Evolutionary conservation across 2,888 invertebrate genomes (phyloP), one percentile per base, ranked within the genome.

Genomic region (Baronia brevicornis): DNA sequence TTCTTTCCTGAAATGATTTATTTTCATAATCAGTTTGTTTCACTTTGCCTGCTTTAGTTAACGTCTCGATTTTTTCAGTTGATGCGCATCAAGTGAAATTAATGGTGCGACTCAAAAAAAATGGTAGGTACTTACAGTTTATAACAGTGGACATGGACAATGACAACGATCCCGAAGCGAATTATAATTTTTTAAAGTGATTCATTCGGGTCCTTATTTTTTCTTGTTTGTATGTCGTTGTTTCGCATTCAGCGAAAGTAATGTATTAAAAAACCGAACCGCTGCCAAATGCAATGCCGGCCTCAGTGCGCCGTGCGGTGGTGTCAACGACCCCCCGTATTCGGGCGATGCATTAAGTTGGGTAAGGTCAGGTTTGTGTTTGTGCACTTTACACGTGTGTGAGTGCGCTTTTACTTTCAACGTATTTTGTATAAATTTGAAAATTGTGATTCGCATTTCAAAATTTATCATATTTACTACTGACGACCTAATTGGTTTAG

Each of bases 281-380:
- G 66, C 69, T 71, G 67, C 64, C 73, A 68, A 75, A 72, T 71
- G 73, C 71, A 62, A 54, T 49, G 47, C 65, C 69, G 69, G 71
- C 73, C 75, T 71, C 73, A 66, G 51, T 43, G 61, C 54, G 52
- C 36, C 23, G 54, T 50, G 50, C 48, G 41, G 33, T 53, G 46
- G 60, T 60, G 73, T 72, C 75, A 63, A 54, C 59, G 77, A 70
- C 71, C 78, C 52, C 57, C 51, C 54, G 70, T 68, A 68, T 82
- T 79, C 72, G 80, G 75, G 63, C 69, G 67, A 54, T 65, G 65
- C 55, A 69, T 67, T 54, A 54, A 67, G 45, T 80, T 82, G 78
- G 56, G 77, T 70, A 80, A 82, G 82, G 82, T 82, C 80, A 82
- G 73, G 67, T 58, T 51, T 67, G 64, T 62, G 52, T 50, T 28